Percentiles rank a stretch among this genome's conserved stretches.
Evolutionary conservation across 2,888 invertebrate species (phyloP).

Genomic region (Minunthozetes semirufus): DNA sequence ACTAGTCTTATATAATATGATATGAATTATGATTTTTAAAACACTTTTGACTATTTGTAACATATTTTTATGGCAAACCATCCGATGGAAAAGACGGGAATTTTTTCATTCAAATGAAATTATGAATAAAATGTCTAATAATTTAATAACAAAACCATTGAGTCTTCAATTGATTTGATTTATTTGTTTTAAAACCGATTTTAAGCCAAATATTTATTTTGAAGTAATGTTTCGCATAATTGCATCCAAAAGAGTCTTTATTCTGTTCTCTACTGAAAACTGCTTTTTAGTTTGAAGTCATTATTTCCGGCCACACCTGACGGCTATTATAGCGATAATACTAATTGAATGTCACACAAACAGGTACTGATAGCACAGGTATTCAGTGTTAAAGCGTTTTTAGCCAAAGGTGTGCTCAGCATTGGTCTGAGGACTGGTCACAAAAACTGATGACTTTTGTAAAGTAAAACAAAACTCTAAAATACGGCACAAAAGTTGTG

Average conservation of each 20-base stretch:
- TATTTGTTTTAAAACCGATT: too few species aligned
- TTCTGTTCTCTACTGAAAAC: too few species aligned
- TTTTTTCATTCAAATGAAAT: neutral
- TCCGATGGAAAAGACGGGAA: neutral
- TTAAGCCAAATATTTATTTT: too few species aligned
- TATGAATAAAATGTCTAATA: neutral
- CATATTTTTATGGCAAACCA: neutral
- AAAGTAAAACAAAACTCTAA: neutral
- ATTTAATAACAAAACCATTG: neutral
- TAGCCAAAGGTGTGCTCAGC: neutral
- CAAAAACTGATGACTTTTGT: neutral
- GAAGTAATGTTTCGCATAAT: too few species aligned
- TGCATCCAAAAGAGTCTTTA: too few species aligned
- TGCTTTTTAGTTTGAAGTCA: neutral
- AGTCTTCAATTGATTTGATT: too few species aligned
- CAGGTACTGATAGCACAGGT: neutral
- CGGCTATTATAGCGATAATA: neutral
- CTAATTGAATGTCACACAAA: constrained; percentile 2
- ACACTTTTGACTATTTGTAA: constrained; percentile 5
- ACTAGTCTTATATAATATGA: neutral
- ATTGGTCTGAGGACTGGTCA: neutral
- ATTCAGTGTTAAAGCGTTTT: neutral
- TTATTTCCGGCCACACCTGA: constrained; percentile 2
- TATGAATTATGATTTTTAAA: neutral
- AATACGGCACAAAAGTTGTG: neutral